Conservation (phyloP, 2,888 invertebrate genomes). For the Sialis lutaria region DNA sequence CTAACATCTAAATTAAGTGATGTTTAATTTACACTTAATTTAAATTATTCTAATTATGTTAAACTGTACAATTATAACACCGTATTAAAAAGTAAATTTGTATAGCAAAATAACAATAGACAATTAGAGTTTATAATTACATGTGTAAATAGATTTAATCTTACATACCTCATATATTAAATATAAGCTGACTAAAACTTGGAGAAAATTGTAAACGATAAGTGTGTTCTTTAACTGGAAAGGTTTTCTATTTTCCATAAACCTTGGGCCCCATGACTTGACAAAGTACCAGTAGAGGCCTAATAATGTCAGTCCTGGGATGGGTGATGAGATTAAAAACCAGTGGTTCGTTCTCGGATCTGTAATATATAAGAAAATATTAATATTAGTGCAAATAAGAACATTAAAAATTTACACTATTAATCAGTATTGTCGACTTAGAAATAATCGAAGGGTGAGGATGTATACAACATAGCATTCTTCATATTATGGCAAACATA, state of each 20-base stretch:
- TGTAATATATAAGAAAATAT: conserved; percentile 16
- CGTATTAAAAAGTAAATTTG: no score
- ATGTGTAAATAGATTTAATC: no score
- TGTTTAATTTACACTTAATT: background rate
- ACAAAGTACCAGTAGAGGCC: conserved; percentile 55
- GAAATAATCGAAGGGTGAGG: no score
- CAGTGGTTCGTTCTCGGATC: conserved; percentile 47
- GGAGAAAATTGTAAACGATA: conserved; percentile 73
- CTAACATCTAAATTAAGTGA: background rate
- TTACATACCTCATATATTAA: conserved; percentile 54
- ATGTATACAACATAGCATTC: no score
- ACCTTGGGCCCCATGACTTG: conserved; percentile 60
- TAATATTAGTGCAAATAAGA: background rate
- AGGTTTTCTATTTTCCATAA: conserved; percentile 77
- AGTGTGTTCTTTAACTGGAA: conserved; percentile 62
- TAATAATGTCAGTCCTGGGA: conserved; percentile 49
- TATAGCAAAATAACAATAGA: no score
- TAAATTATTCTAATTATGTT: background rate
- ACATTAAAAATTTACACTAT: background rate
- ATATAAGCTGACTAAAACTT: conserved; percentile 69
- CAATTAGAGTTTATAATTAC: no score
- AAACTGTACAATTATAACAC: background rate
- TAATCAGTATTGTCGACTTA: background rate
- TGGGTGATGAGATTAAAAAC: conserved; percentile 54
- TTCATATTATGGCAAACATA: no score